Evolutionary conservation across 2,797 vertebrate species (phyloP), one percentile per base, ranked within the genome.

Genomic region (Anniella stebbinsi): DNA sequence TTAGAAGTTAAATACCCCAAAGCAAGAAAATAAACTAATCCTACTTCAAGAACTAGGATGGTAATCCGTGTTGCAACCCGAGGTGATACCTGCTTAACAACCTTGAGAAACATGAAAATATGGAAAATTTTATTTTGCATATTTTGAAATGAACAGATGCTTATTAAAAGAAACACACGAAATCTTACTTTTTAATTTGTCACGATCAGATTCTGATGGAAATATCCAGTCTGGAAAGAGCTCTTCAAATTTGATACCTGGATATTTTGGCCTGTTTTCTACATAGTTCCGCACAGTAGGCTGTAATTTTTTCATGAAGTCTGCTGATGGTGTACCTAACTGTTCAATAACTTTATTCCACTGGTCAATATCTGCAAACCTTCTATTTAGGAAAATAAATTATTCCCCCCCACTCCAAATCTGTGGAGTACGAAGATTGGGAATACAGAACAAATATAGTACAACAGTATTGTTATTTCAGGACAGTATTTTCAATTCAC

Each of bases 331-430:
- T 4, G 99, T 99, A 96, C 99, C 99, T 95, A 99, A 97, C 88
- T 99, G 98, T 96, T 99, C 99, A 94, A 99, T 99, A 94, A 99
- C 99, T 97, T 99, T 99, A 97, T 99, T 99, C 99, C 99, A 99
- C 85, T 99, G 99, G 98, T 99, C 99, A 96, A 99, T 99, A 97
- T 99, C 99, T 99, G 97, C 91, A 84, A 94, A 54, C 84, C 2
- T 93, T 94, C 94, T 95, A 75, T 97, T 98, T 96, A 98, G 97
- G 98, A 98, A 97, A 97, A 97, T 95, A 96, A 95, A 33, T 1
- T 72, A 45, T 48, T 38, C n/a, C 66, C 54, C 5, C 97, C 93
- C 51, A 45, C 93, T 90, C 95, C 92, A 93, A 92, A 90, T 89
- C 93, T 94, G 91, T 36, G 80, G 90, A 92, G 93, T 0, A 94